A percentile compares a stretch with the other conserved stretches of the same genome.
These are phyloP conservation scores for Mamestra configurata DNA, from an alignment of 1,140 invertebrate genomes.

Conservation along the genomic window DNA sequence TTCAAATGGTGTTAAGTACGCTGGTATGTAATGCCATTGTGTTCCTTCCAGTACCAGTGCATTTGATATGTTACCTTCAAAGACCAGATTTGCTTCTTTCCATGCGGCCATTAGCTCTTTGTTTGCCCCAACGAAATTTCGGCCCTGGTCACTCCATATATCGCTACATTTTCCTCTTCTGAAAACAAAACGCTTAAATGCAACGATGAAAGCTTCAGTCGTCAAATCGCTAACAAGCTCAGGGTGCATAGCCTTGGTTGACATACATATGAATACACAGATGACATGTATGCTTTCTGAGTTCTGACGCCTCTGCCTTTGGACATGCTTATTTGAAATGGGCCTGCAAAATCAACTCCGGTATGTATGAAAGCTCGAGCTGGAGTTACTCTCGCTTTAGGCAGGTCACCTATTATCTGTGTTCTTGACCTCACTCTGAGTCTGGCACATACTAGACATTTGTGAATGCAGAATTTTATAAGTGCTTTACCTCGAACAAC, in stretches of 20 bases:
- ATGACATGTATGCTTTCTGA: slow-evolving; percentile 55
- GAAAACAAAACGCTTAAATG: slow-evolving; percentile 68
- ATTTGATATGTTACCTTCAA: slow-evolving; percentile 37
- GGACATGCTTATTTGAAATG: slow-evolving; percentile 56
- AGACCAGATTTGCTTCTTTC: slow-evolving; percentile 51
- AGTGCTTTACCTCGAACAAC: neutral
- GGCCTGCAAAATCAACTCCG: slow-evolving; percentile 78
- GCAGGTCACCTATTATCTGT: slow-evolving; percentile 74
- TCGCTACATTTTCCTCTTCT: slow-evolving; percentile 60
- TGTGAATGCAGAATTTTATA: neutral
- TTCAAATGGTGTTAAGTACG: slow-evolving; percentile 26
- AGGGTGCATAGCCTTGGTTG: slow-evolving; percentile 52
- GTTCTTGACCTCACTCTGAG: neutral
- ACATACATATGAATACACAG: slow-evolving; percentile 53
- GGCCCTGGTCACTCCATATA: too few relatives aligned
- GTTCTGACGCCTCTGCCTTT: slow-evolving; percentile 48
- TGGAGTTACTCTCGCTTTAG: slow-evolving; percentile 60
- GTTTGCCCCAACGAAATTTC: too few relatives aligned
- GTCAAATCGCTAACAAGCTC: slow-evolving; percentile 58
- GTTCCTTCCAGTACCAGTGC: slow-evolving; percentile 45
- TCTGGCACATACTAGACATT: neutral
- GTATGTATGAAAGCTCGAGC: slow-evolving; percentile 64
- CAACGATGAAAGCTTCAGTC: slow-evolving; percentile 58
- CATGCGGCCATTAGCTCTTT: too few relatives aligned
- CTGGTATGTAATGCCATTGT: slow-evolving; percentile 68